Evolutionary conservation across 2,888 invertebrate genomes (phyloP), one percentile per base, ranked within the genome.

Genomic region (Nomada ferruginata): DNA sequence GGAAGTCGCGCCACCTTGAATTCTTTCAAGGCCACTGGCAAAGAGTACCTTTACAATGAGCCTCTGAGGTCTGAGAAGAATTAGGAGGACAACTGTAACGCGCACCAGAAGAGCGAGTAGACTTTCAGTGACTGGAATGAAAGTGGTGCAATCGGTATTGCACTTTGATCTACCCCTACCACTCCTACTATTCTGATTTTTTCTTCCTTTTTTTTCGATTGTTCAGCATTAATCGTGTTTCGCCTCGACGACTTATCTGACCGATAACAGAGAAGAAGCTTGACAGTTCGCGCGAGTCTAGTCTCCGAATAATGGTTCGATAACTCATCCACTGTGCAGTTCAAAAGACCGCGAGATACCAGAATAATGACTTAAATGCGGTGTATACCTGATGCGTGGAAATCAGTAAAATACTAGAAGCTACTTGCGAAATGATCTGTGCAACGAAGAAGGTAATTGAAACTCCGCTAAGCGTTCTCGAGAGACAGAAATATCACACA

Each of bases 1-100:
- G 15, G 65, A 65, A 47, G 47, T 47, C 47, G 9, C n/a, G 15
- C 13, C 55, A 42, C 42, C 44, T 79, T 44, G 78, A 59, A 50
- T 26, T 20, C 26, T 10, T 23, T 52, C 63, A 23, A 78, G 50
- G 68, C 50, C 11, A 18, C 20, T 13, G 47, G 47, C 11, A 26
- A 36, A 55, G 5, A 63, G 2, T 42, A 5, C 26, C 26, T 23
- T 18, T 2, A 7, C 36, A 13, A n/a, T 9, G 74, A 18, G 7
- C 36, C 36, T 15, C 10, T 1, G 52, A 29, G 15, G 3, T 13
- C 15, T 4, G 36, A 7, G 44, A 10, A n/a, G 11, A 18, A 70
- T 15, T 10, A 18, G 36, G 18, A 59, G 26, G 26, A 29, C 42
- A 36, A 26, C n/a, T 29, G 10, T 4, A 20, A 23, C 20, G 20